Percentiles rank a stretch among this genome's conserved stretches.
Evolutionary conservation across 2,797 vertebrate genomes (phyloP).

Genomic region (Eupleurogrammus muticus): DNA sequence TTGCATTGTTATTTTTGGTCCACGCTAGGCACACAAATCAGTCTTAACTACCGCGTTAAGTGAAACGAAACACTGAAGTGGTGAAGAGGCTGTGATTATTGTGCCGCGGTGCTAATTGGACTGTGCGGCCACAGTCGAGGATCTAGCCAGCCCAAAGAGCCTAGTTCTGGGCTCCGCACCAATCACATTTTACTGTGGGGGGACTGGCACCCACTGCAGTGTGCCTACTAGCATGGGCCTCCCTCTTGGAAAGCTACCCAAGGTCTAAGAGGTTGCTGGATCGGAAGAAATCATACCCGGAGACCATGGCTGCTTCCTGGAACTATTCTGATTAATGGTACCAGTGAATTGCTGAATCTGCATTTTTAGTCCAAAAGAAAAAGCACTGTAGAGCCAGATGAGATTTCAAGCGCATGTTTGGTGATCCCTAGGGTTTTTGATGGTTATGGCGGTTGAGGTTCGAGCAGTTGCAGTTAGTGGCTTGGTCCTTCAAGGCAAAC

Average conservation of each 20-base stretch:
- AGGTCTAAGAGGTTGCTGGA: conserved; percentile 55
- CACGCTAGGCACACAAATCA: conserved; percentile 49
- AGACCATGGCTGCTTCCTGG: conserved; percentile 43
- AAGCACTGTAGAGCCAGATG: conserved; percentile 54
- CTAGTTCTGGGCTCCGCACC: conserved; percentile 49
- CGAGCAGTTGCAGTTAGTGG: conserved; percentile 56
- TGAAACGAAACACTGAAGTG: conserved; percentile 60
- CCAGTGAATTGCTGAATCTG: conserved; percentile 46
- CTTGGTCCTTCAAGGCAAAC: conserved; percentile 58
- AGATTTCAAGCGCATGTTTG: conserved; percentile 61
- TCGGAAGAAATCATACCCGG: conserved; percentile 16
- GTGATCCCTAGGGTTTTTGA: conserved; percentile 63
- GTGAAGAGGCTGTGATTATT: conserved; percentile 64
- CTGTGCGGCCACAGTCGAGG: conserved; percentile 37
- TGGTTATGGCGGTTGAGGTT: conserved; percentile 66
- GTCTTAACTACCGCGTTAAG: conserved; percentile 59
- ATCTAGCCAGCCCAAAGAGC: conserved; percentile 31
- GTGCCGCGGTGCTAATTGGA: conserved; percentile 69
- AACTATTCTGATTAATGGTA: conserved; percentile 58
- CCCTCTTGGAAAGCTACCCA: conserved; percentile 38
- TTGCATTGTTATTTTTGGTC: conserved; percentile 39
- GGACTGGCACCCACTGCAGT: conserved; percentile 36
- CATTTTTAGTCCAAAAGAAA: conserved; percentile 55
- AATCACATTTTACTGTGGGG: conserved; percentile 21
- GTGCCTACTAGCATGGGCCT: conserved; percentile 48